Conservation (phyloP, 2,113 vertebrate genomes). For the Calyptomena viridis region DNA sequence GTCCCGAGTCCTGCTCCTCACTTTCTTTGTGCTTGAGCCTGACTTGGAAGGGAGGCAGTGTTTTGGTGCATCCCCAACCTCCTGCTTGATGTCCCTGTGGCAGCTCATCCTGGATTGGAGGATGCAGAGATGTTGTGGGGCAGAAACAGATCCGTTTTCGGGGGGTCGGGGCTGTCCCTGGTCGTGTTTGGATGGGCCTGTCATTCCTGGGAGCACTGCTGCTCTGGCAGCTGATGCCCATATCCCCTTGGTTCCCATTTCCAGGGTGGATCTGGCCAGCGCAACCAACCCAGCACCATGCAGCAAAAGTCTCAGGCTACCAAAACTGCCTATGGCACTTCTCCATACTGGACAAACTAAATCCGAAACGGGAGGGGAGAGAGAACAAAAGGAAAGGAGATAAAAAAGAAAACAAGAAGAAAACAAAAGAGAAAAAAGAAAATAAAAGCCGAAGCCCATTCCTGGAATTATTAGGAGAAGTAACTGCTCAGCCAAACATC, state of each 20-base stretch:
- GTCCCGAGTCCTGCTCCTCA: background rate
- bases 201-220: background rate
- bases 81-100: background rate
- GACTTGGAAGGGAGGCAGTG: background rate
- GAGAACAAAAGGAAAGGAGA: background rate
- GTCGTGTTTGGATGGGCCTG: fast-evolving
- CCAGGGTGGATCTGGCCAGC: conserved; percentile 77
- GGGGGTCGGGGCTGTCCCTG: background rate
- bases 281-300: conserved; percentile 78
- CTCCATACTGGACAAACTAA: conserved; percentile 84
- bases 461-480: conserved; percentile 42
- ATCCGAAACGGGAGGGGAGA: background rate
- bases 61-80: fast-evolving
- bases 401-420: no score
- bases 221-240: background rate
- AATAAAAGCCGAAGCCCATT: conserved; percentile 32
- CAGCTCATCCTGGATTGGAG: background rate
- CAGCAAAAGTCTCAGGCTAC: conserved; percentile 83
- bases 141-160: fast-evolving
- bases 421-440: background rate
- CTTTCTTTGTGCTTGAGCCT: background rate
- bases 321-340: conserved; percentile 77
- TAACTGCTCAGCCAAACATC: conserved; percentile 60
- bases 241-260: background rate
- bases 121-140: background rate